Evolutionary conservation across 2,113 vertebrate genomes (phyloP), one percentile per base, ranked within the genome.

Genomic region (Oncorhynchus nerka): DNA sequence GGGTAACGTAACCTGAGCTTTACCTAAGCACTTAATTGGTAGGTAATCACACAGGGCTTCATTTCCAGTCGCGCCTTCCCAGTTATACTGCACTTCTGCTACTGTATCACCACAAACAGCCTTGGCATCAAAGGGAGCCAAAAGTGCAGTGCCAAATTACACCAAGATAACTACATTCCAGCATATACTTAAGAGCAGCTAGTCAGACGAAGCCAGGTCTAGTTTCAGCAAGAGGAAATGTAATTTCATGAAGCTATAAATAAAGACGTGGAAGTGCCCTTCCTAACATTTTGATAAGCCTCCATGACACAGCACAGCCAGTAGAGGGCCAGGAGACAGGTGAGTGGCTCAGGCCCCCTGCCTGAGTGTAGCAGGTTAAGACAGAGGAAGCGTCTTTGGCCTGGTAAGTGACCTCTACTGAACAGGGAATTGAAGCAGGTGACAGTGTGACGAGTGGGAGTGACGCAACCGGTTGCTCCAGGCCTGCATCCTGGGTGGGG

Each of bases 1-100:
- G 32, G 69, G 26, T 55, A 73, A 75, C 26, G 16, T 48, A 73
- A 76, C 32, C 65, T 22, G 80, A 82, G 81, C 81, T 80, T 81
- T 82, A 30, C 75, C 68, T 83, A 84, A 85, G 77, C 78, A 78
- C 59, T 79, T 86, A 86, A 81, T 77, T 80, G 76, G 75, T 65
- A 77, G 77, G 34, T 84, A 81, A 84, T 81, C 49, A 45, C 2
- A 11, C 39, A 45, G 79, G 16, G 4, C 55, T 45, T 45, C 55
- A n/a, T 57, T 61, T 77, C 79, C 20, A n/a, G 62, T 71, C 75
- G 70, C 57, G 4, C 57, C 67, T 80, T 73, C 16, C 51, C 19
- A 59, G 26, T 48, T 72, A 59, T 26, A 72, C 55, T 61, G 26
- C 32, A 32, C 30, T 32, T 4, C 11, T 28, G 7, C n/a, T 20